Percentiles rank a stretch among this genome's conserved stretches.
Evolutionary conservation across 2,888 invertebrate genomes (phyloP).

Genomic region (Thelaira solivaga): DNA sequence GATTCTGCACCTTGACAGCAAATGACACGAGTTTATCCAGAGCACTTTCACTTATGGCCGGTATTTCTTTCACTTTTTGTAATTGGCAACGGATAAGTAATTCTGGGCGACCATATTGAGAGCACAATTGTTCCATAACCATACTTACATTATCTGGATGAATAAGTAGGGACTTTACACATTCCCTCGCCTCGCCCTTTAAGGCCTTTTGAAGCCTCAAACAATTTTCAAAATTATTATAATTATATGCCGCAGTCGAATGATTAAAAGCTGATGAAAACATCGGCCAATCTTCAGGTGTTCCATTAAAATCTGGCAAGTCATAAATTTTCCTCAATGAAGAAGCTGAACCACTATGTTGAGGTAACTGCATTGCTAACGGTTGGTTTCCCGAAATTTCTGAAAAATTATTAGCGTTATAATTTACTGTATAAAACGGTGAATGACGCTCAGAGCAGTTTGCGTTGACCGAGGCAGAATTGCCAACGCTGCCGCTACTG

Average conservation of each 20-base stretch:
- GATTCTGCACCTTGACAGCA: background rate
- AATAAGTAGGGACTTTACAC: too few relatives aligned
- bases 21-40: too few relatives aligned
- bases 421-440: too few relatives aligned
- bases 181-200: too few relatives aligned
- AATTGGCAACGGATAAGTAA: background rate
- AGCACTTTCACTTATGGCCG: background rate
- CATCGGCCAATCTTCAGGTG: too few relatives aligned
- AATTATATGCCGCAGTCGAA: background rate
- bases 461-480: too few relatives aligned
- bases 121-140: too few relatives aligned
- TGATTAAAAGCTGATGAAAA: background rate
- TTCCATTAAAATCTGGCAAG: background rate
- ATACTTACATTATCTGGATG: too few relatives aligned
- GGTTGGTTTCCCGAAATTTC: too few relatives aligned
- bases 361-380: background rate
- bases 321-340: background rate
- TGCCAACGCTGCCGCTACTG: too few relatives aligned
- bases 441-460: constrained; percentile 8
- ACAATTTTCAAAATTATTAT: background rate
- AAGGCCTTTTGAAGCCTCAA: background rate
- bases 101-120: too few relatives aligned
- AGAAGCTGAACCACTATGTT: background rate
- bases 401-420: too few relatives aligned
- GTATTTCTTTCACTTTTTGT: background rate